These are phyloP conservation scores for Propithecus perrieri DNA, from an alignment of 2,797 vertebrate genomes.

Conservation along the genomic window DNA sequence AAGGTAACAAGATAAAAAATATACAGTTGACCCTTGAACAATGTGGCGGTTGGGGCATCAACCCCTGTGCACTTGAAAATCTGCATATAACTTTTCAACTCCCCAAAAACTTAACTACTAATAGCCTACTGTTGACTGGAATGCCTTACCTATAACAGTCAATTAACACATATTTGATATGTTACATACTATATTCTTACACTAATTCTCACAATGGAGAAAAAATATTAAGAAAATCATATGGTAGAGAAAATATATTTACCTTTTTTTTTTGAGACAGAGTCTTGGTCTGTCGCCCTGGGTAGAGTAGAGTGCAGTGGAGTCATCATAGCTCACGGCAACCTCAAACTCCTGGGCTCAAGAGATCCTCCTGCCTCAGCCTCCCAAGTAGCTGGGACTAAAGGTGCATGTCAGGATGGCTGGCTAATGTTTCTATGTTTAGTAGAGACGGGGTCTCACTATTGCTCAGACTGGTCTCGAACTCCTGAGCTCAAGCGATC, in stretches of 20 bases:
- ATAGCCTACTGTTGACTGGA: background rate
- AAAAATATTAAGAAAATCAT: background rate
- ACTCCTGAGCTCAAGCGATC: no score
- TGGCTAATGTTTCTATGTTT: no score
- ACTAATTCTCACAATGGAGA: background rate
- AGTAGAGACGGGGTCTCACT: no score
- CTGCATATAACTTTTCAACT: background rate
- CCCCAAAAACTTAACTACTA: background rate
- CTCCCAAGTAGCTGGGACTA: no score
- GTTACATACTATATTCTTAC: background rate
- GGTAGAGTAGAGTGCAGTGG: no score
- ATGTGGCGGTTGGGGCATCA: background rate
- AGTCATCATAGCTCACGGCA: no score
- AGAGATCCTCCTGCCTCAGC: no score
- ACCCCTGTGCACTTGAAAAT: background rate
- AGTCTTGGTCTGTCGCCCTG: no score
- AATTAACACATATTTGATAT: background rate
- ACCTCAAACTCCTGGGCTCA: no score
- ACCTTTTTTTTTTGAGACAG: background rate
- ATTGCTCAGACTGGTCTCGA: no score
- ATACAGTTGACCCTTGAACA: background rate
- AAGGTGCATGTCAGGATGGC: no score
- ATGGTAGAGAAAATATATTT: background rate
- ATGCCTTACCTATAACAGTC: background rate
- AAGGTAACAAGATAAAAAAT: background rate